Evolutionary conservation across 2,113 vertebrate genomes (phyloP).

Genomic region (Ovis aries): ARS-UI_Ramb_v3.0 NC_056068.1:36074001-36074500

Average conservation of each 20-base stretch:
- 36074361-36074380: conserved; percentile 79
- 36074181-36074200: conserved; percentile 18
- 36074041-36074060: neutral
- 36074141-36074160: conserved; percentile 39
- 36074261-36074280: conserved; percentile 64
- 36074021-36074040: neutral
- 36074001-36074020: neutral
- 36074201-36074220: conserved; percentile 11
- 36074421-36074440: conserved; percentile 86
- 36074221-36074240: conserved; percentile 39
- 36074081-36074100: neutral
- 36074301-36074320: conserved; percentile 71
- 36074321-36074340: conserved; percentile 82
- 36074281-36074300: conserved; percentile 70
- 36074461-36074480: conserved; percentile 74
- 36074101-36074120: conserved; percentile 47
- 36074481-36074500: conserved; percentile 78
- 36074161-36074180: conserved; percentile 23
- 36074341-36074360: conserved; percentile 81
- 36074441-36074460: conserved; percentile 82
- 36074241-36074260: conserved; percentile 25
- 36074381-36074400: conserved; percentile 72
- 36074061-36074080: neutral
- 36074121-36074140: conserved; percentile 25
- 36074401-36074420: conserved; percentile 80